phyloP scores from a whole-genome alignment of 2,113 vertebrate species.

The Myodes glareolus region DNA sequence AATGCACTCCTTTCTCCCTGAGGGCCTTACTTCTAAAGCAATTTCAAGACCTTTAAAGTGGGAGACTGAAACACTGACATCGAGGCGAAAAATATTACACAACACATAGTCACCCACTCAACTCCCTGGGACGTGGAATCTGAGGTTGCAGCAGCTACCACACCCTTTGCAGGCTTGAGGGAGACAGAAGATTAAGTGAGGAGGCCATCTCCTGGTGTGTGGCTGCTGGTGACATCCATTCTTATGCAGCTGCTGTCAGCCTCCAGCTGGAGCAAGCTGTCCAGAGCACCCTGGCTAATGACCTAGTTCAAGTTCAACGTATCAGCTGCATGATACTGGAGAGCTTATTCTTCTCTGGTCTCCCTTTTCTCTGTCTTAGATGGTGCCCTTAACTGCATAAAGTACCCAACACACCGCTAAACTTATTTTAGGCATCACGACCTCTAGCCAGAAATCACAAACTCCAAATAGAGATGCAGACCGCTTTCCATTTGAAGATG shows the following conservation, averaged over 20 bases:
- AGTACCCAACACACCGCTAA: neutral
- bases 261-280: neutral
- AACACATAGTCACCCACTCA: neutral
- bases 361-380: neutral
- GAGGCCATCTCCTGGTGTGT: neutral
- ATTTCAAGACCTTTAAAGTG: slow-evolving; percentile 43
- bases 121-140: neutral
- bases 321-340: neutral
- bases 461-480: neutral
- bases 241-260: neutral
- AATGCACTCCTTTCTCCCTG: neutral
- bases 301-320: neutral
- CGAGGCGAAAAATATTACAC: neutral
- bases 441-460: neutral
- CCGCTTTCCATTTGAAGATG: neutral
- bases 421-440: neutral
- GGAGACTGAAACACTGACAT: slow-evolving; percentile 17
- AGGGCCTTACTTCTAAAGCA: slow-evolving; percentile 28
- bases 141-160: neutral
- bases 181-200: neutral
- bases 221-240: neutral
- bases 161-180: neutral
- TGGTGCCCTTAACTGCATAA: neutral
- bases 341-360: neutral
- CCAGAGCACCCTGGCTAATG: neutral